phyloP scores from a whole-genome alignment of 2,797 vertebrate genomes.

The Mareca strepera region DNA sequence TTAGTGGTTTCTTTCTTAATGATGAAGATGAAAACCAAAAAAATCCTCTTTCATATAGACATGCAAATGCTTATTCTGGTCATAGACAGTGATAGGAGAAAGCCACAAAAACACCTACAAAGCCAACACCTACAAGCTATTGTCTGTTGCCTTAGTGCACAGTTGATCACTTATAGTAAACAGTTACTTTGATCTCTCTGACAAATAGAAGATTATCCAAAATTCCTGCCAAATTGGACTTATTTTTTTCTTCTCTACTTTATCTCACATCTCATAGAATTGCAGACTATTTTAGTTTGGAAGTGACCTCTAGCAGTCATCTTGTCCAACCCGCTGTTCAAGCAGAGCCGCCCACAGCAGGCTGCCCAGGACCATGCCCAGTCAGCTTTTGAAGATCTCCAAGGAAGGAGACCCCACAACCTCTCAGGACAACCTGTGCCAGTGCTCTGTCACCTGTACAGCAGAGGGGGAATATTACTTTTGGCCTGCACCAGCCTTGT shows the following conservation, averaged over 20 bases:
- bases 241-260: neutral
- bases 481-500: neutral
- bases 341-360: no score
- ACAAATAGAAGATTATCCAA: neutral
- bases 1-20: neutral
- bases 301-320: no score
- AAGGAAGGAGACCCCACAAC: no score
- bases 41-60: neutral
- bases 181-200: neutral
- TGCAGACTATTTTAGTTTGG: no score
- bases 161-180: neutral
- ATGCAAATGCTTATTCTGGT: neutral
- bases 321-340: no score
- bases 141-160: neutral
- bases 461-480: no score
- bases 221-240: neutral
- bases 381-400: no score
- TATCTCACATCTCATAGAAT: neutral
- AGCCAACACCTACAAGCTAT: neutral
- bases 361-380: no score
- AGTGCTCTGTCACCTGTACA: no score
- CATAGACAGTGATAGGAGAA: neutral
- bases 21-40: neutral
- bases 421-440: no score
- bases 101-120: neutral